A percentile compares a stretch with the other conserved stretches of the same genome.
Evolutionary conservation across 2,888 invertebrate genomes (phyloP).

Genomic region (Chrysina gloriosa): DNA sequence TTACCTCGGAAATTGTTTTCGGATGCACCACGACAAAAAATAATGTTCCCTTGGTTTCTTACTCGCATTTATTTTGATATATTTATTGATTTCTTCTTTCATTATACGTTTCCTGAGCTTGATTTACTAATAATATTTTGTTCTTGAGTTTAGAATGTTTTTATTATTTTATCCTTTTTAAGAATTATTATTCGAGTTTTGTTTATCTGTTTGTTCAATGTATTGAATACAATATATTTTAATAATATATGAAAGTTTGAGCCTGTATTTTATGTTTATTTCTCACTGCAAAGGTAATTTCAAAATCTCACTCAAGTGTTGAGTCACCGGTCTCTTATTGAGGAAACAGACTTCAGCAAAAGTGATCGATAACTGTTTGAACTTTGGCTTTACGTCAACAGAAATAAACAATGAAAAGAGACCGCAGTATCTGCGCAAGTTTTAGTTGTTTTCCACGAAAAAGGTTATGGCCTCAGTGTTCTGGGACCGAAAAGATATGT

Average conservation of each 20-base stretch:
- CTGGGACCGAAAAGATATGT: too few relatives aligned
- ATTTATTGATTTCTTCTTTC: not conserved
- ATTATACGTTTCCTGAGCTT: not conserved
- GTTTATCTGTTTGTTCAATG: not conserved
- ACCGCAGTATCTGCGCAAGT: too few relatives aligned
- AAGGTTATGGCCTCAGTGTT: too few relatives aligned
- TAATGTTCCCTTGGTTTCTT: not conserved
- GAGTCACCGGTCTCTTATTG: not conserved
- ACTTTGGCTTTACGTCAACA: too few relatives aligned
- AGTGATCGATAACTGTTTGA: too few relatives aligned
- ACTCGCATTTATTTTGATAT: not conserved
- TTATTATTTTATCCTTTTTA: not conserved
- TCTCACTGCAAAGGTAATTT: not conserved
- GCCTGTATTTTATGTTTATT: not conserved
- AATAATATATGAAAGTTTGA: not conserved
- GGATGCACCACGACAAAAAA: not conserved
- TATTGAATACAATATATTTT: not conserved
- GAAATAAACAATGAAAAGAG: too few relatives aligned
- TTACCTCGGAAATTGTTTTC: not conserved
- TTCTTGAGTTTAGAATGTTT: too few relatives aligned
- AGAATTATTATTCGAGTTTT: not conserved
- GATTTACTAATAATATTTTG: too few relatives aligned
- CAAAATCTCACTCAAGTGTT: not conserved
- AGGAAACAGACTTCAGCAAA: not conserved
- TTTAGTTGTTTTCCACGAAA: too few relatives aligned